Evolutionary conservation across 30 jellyfish, hydroid and myxozoan species (phyloP).

Genomic region (Sanderia malayensis): DNA sequence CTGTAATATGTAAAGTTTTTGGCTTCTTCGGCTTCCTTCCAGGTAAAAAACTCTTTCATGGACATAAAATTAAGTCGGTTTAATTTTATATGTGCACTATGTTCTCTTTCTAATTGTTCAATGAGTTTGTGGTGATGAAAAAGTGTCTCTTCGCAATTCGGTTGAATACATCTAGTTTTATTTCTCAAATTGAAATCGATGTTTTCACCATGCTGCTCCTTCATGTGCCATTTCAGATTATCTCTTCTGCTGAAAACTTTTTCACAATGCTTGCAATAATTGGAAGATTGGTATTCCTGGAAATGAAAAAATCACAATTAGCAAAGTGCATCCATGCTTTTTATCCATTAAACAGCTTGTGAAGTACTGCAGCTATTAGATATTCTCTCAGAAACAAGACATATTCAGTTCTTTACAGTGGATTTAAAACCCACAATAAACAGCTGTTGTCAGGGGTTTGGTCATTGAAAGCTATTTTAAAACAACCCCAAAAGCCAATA

Average conservation of each 20-base stretch:
- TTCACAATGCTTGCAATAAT: background rate
- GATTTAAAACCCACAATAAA: too few relatives aligned
- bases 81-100: slow-evolving; percentile 22
- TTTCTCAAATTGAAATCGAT: too few relatives aligned
- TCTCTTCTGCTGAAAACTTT: background rate
- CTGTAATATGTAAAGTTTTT: slow-evolving; percentile 35
- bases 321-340: too few relatives aligned
- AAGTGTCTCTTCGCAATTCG: slow-evolving; percentile 30
- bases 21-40: slow-evolving; percentile 59
- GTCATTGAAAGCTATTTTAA: background rate
- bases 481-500: background rate
- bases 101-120: slow-evolving; percentile 47
- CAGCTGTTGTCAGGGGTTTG: background rate
- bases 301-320: too few relatives aligned
- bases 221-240: background rate
- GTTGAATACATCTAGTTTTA: slow-evolving; percentile 44
- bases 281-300: background rate
- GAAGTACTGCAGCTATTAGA: too few relatives aligned
- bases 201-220: background rate
- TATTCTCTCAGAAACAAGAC: too few relatives aligned
- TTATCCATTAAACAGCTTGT: too few relatives aligned
- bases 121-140: slow-evolving; percentile 55
- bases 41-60: slow-evolving; percentile 39
- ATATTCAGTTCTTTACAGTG: too few relatives aligned
- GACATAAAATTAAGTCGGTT: slow-evolving; percentile 20